These are phyloP conservation scores for Colaptes auratus DNA, from an alignment of 2,113 vertebrate species.

Conservation along the genomic window DNA sequence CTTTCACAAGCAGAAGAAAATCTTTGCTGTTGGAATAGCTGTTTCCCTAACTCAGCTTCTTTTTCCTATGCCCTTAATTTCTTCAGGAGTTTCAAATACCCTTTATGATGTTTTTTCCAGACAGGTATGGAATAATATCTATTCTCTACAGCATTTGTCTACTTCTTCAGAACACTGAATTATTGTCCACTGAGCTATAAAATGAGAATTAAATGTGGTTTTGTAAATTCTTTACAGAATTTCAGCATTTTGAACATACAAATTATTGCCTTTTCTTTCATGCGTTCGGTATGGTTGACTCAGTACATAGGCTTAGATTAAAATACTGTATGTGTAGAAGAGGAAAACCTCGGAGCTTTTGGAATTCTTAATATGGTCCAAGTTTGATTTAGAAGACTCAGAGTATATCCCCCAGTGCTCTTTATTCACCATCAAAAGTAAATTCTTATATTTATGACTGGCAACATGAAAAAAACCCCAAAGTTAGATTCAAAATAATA, in stretches of 20 bases:
- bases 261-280: not conserved
- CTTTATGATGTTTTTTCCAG: slow-evolving; percentile 50
- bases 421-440: slow-evolving; percentile 54
- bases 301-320: not conserved
- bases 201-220: not conserved
- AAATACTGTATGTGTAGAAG: not conserved
- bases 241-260: not conserved
- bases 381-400: not conserved
- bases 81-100: slow-evolving; percentile 43
- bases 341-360: not conserved
- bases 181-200: slow-evolving; percentile 37
- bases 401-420: not conserved
- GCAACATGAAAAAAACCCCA: slow-evolving; percentile 30
- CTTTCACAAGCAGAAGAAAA: not conserved
- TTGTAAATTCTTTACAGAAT: slow-evolving; percentile 7
- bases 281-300: not conserved
- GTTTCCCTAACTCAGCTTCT: not conserved
- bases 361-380: slow-evolving; percentile 6
- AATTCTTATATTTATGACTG: slow-evolving; percentile 60
- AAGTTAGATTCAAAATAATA: slow-evolving; percentile 44
- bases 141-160: slow-evolving; percentile 32
- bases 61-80: slow-evolving; percentile 33
- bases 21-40: not conserved
- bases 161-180: slow-evolving; percentile 26
- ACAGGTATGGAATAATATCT: slow-evolving; percentile 13